phyloP scores from a whole-genome alignment of 2,113 vertebrate genomes.

The Heterotilapia buettikoferi region DNA sequence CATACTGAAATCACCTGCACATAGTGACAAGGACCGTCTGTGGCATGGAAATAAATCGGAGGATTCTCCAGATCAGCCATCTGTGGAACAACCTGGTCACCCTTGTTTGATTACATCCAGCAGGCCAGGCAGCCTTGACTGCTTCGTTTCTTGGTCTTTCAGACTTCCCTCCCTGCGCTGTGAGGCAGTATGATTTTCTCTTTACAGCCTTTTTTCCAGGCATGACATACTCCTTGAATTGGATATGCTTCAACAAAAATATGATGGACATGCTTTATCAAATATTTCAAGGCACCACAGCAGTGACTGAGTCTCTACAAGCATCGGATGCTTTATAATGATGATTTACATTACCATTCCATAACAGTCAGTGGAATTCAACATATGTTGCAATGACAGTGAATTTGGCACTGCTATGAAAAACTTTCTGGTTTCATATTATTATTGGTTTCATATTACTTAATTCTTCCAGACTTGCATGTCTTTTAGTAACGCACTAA shows the following conservation, averaged over 20 bases:
- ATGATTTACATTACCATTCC: background rate
- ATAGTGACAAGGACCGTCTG: constrained; percentile 45
- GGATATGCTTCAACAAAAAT: constrained; percentile 47
- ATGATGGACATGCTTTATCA: constrained; percentile 46
- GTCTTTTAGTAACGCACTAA: background rate
- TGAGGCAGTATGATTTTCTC: constrained; percentile 22
- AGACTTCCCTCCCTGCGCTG: background rate
- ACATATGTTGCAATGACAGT: background rate
- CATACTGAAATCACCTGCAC: constrained; percentile 34
- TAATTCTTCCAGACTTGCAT: background rate
- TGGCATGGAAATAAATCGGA: constrained; percentile 46
- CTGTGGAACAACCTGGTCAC: constrained; percentile 62
- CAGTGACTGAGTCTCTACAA: background rate
- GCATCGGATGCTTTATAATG: background rate
- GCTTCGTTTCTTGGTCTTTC: background rate
- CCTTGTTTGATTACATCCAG: constrained; percentile 61
- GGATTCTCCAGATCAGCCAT: constrained; percentile 55
- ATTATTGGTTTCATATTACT: background rate
- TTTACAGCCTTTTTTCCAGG: constrained; percentile 1
- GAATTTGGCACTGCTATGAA: background rate
- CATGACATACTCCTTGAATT: constrained; percentile 31
- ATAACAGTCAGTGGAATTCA: background rate
- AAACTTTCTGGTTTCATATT: background rate
- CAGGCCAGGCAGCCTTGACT: constrained; percentile 8
- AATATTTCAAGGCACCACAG: background rate